Percentiles rank a stretch among this genome's conserved stretches.
Conservation (phyloP, 2,888 invertebrate genomes). For the Oscheius onirici region DNA sequence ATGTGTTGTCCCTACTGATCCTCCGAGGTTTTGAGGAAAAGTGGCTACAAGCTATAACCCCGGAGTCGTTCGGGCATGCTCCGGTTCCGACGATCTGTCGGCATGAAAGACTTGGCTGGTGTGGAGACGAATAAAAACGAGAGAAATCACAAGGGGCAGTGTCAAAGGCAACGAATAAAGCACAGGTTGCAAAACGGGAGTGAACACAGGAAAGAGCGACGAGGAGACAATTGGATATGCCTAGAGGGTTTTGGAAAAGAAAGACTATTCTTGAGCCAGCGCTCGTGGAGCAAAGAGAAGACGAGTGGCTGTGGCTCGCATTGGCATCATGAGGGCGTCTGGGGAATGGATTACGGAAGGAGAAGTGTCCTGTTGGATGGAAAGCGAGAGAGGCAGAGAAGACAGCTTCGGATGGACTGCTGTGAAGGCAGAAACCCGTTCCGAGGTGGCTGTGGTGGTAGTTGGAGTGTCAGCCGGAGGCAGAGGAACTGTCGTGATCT, state of each 20-base stretch:
- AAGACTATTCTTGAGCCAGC: constrained; percentile 17
- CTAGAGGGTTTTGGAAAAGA: constrained; percentile 7
- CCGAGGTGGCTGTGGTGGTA: constrained; percentile 22
- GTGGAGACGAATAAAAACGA: constrained; percentile 8
- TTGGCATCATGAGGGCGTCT: constrained; percentile 20
- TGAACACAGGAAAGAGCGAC: constrained; percentile 28
- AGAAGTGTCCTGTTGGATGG: constrained; percentile 26
- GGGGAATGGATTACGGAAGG: constrained; percentile 31
- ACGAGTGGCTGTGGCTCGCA: constrained; percentile 5
- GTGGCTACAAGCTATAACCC: not conserved
- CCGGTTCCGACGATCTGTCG: constrained; percentile 32
- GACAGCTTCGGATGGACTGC: constrained; percentile 37
- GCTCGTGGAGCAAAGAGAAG: constrained; percentile 27
- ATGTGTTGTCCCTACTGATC: constrained; percentile 14
- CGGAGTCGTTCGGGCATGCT: constrained; percentile 17
- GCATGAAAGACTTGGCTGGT: constrained; percentile 35
- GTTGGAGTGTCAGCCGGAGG: constrained; percentile 34
- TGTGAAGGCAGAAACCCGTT: constrained; percentile 34
- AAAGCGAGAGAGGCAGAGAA: constrained; percentile 39
- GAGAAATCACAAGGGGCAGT: constrained; percentile 33
- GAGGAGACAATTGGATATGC: constrained; percentile 32
- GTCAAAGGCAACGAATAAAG: constrained; percentile 34
- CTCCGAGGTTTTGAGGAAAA: not conserved
- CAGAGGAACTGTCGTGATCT: constrained; percentile 44
- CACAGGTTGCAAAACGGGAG: constrained; percentile 24